Evolutionary conservation across 2,888 invertebrate genomes (phyloP).

Genomic region (Piscicola geometra): DNA sequence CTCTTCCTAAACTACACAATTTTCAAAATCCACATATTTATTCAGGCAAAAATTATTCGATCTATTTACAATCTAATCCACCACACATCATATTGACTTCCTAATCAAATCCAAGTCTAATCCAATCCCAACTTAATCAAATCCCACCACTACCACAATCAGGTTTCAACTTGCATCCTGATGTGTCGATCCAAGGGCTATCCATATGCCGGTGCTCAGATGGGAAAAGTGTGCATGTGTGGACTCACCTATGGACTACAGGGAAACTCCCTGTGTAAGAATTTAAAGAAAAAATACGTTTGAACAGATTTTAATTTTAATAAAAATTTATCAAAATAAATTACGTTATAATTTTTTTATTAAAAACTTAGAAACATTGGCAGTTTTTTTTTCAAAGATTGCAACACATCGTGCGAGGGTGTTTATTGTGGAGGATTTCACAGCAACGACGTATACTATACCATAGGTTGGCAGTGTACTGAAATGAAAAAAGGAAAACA

Average conservation of each 20-base stretch:
- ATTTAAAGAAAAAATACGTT: too few relatives aligned
- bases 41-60: too few relatives aligned
- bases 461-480: too few relatives aligned
- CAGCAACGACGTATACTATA: conserved; percentile 37
- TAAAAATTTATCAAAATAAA: not conserved
- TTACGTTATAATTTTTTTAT: not conserved
- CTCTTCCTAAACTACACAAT: too few relatives aligned
- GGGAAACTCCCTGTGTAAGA: conserved; percentile 34
- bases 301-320: not conserved
- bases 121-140: not conserved
- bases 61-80: too few relatives aligned
- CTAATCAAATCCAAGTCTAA: too few relatives aligned
- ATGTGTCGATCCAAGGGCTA: conserved; percentile 34
- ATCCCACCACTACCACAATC: not conserved
- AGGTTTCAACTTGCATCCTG: conserved; percentile 17
- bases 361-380: not conserved
- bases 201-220: conserved; percentile 36
- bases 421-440: conserved; percentile 35
- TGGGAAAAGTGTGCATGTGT: conserved; percentile 34
- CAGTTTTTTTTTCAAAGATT: conserved; percentile 17
- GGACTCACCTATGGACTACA: conserved; percentile 36
- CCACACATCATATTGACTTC: too few relatives aligned
- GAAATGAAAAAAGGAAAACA: too few relatives aligned
- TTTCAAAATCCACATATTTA: too few relatives aligned
- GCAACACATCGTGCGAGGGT: conserved; percentile 36